Evolutionary conservation across 2,113 vertebrate genomes (phyloP).

Genomic region (Crotalus helleri): DNA sequence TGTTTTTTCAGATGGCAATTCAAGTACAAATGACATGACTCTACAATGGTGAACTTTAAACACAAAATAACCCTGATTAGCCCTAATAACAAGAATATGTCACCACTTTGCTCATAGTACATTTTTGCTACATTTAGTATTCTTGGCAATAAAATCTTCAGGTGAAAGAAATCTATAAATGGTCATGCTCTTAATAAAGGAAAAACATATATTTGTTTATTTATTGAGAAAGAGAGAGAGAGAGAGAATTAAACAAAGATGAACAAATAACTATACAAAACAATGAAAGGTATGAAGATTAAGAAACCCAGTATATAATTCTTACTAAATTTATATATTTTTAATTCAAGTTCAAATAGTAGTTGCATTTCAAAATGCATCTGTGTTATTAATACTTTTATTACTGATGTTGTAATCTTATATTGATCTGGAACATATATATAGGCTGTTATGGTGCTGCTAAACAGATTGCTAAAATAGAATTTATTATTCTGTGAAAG

Average conservation of each 20-base stretch:
- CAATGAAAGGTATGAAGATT: background rate
- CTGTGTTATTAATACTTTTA: background rate
- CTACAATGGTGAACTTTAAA: slow-evolving; percentile 38
- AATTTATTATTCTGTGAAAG: background rate
- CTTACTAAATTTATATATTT: background rate
- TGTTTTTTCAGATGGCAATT: slow-evolving; percentile 28
- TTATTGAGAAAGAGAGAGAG: background rate
- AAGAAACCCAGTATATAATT: background rate
- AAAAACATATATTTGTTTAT: background rate
- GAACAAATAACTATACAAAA: background rate
- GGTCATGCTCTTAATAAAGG: background rate
- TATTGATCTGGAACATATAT: background rate
- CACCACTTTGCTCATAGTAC: background rate
- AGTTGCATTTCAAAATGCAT: background rate
- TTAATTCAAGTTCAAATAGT: background rate
- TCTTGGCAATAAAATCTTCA: background rate
- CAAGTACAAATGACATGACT: slow-evolving; percentile 25
- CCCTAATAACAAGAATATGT: background rate
- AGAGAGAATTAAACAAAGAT: background rate
- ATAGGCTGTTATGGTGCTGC: background rate
- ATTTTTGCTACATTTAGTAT: background rate
- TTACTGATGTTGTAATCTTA: background rate
- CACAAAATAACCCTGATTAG: background rate
- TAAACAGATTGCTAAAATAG: background rate
- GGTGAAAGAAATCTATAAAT: slow-evolving; percentile 21